A percentile compares a stretch with the other conserved stretches of the same genome.
Conservation (phyloP, 2,888 invertebrate species). For the Crossocerus cetratus region DNA sequence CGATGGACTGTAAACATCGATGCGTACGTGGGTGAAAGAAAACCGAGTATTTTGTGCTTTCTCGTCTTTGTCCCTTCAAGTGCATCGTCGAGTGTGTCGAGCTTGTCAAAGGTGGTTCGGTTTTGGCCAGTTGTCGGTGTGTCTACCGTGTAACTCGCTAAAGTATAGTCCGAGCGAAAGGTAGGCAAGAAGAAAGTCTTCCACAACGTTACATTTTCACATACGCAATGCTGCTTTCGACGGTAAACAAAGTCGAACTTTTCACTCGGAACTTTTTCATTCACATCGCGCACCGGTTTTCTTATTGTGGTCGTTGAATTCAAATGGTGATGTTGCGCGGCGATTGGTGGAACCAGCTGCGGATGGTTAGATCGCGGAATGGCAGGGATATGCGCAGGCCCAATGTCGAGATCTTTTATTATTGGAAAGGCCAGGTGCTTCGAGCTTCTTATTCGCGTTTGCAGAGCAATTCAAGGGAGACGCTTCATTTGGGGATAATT, state of each 20-base stretch:
- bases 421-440: not conserved
- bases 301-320: conserved; percentile 54
- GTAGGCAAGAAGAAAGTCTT: no score
- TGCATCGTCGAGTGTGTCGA: conserved; percentile 24
- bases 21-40: not conserved
- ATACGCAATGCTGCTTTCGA: not conserved
- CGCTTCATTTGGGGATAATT: no score
- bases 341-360: conserved; percentile 59
- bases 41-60: conserved; percentile 12
- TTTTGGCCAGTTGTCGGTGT: no score
- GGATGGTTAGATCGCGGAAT: not conserved
- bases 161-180: no score
- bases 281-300: conserved; percentile 60
- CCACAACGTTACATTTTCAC: not conserved
- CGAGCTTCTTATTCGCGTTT: not conserved
- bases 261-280: conserved; percentile 32
- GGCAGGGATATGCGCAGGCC: not conserved
- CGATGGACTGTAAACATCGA: conserved; percentile 9
- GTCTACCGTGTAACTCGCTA: no score
- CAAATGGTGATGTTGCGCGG: conserved; percentile 46
- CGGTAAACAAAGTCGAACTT: conserved; percentile 19
- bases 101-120: no score
- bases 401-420: not conserved
- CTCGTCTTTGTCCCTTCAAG: conserved; percentile 15
- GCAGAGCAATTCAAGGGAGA: no score